phyloP scores from a whole-genome alignment of 2,113 vertebrate species.

The Pedetes capensis region DNA sequence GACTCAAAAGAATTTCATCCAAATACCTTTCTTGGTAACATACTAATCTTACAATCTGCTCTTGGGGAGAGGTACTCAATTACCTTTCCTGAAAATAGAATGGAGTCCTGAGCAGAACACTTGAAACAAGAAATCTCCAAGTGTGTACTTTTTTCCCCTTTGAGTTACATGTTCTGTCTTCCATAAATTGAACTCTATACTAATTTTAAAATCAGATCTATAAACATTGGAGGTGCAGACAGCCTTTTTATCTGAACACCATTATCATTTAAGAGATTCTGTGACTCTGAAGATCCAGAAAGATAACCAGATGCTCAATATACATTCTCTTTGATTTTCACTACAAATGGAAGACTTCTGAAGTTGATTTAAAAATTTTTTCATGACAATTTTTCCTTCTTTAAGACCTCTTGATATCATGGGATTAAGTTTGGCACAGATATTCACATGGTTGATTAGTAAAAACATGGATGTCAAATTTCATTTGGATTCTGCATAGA shows the following conservation, averaged over 20 bases:
- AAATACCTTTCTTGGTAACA: background rate
- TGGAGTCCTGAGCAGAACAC: background rate
- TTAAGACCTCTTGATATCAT: background rate
- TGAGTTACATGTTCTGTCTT: background rate
- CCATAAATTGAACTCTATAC: background rate
- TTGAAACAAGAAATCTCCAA: conserved; percentile 11
- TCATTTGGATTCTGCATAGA: background rate
- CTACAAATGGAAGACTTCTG: background rate
- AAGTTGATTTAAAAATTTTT: background rate
- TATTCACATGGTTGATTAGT: background rate
- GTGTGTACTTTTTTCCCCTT: background rate
- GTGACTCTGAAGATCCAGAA: background rate
- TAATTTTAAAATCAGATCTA: background rate
- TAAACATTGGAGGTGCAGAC: background rate
- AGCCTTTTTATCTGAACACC: background rate
- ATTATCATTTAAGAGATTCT: background rate
- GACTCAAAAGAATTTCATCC: background rate
- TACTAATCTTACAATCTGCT: background rate
- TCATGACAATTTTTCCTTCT: background rate
- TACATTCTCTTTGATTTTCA: background rate
- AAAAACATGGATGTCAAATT: background rate
- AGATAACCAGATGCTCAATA: background rate
- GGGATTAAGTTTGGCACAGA: background rate
- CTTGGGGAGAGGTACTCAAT: background rate
- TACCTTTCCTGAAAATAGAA: conserved; percentile 32